These are phyloP conservation scores for Dermolepida albohirtum DNA, from an alignment of 2,888 invertebrate species.

Conservation along the genomic window DNA sequence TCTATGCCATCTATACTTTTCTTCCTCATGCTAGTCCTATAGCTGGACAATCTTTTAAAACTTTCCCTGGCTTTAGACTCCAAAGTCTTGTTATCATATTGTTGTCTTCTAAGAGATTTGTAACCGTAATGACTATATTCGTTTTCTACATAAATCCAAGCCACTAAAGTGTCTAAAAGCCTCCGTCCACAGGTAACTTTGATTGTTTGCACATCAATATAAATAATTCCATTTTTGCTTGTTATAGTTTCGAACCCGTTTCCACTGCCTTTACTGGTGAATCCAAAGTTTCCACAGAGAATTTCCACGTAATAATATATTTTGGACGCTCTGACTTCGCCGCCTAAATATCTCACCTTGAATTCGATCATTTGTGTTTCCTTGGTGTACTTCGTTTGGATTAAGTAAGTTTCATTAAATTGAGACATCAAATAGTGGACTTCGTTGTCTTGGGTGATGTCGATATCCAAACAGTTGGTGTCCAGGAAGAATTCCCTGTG, in stretches of 20 bases:
- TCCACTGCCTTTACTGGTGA: conserved; percentile 29
- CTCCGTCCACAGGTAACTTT: conserved; percentile 36
- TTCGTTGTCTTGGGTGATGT: conserved; percentile 18
- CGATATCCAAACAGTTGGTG: conserved; percentile 29
- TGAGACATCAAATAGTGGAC: conserved; percentile 36
- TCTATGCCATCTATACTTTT: conserved; percentile 37
- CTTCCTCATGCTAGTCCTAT: conserved; percentile 37
- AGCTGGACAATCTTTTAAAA: conserved; percentile 33
- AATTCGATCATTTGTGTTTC: conserved; percentile 21
- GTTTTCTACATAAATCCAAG: conserved; percentile 37
- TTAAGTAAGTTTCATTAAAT: conserved; percentile 38
- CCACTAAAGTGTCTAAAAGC: conserved; percentile 27
- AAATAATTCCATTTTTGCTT: conserved; percentile 28
- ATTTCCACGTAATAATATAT: conserved; percentile 39
- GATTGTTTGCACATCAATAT: conserved; percentile 35
- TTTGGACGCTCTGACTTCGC: conserved; percentile 18
- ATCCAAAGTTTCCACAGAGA: conserved; percentile 41
- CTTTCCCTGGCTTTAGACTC: conserved; percentile 35
- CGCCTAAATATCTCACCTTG: conserved; percentile 38
- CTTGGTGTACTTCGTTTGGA: conserved; percentile 33
- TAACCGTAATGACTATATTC: conserved; percentile 13
- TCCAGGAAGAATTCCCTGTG: conserved; percentile 36
- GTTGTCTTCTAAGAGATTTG: conserved; percentile 24
- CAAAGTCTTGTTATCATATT: conserved; percentile 28
- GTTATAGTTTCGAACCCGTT: conserved; percentile 32